phyloP scores from a whole-genome alignment of 1,140 invertebrate species.

The Bathynomus jamesi region DNA sequence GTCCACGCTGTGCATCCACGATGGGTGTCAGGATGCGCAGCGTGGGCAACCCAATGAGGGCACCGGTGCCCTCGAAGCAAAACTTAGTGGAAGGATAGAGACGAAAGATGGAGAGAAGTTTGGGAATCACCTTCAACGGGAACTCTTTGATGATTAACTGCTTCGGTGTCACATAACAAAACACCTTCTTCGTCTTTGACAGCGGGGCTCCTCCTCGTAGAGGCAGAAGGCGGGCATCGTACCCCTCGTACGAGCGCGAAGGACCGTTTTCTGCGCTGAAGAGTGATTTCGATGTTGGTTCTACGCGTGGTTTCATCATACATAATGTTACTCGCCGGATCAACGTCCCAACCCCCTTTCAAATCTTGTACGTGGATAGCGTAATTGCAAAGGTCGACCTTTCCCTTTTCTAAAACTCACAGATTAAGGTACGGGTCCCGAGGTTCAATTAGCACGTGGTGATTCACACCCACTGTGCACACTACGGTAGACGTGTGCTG shows the following conservation, averaged over 20 bases:
- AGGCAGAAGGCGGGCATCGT: neutral
- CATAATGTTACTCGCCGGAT: neutral
- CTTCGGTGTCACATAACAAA: neutral
- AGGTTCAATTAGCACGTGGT: neutral
- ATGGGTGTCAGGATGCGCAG: too few relatives aligned
- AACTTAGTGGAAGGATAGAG: constrained; percentile 15
- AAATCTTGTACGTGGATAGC: neutral
- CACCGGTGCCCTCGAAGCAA: constrained; percentile 37
- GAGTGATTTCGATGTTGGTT: neutral
- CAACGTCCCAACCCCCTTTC: neutral
- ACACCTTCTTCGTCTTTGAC: neutral
- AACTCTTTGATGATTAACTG: neutral
- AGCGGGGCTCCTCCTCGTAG: constrained; percentile 33
- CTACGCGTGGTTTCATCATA: neutral
- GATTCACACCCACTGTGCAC: neutral
- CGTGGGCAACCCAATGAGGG: constrained; percentile 47
- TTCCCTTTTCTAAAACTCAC: neutral
- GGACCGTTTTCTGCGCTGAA: constrained; percentile 58
- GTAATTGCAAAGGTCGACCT: neutral
- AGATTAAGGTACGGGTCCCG: neutral
- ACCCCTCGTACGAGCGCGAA: constrained; percentile 50
- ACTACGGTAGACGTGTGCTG: neutral
- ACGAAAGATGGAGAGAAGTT: neutral
- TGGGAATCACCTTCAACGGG: neutral
- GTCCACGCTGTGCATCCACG: too few relatives aligned